phyloP scores from a whole-genome alignment of 1,140 invertebrate species.

The Cardiocondyla obscurior region DNA sequence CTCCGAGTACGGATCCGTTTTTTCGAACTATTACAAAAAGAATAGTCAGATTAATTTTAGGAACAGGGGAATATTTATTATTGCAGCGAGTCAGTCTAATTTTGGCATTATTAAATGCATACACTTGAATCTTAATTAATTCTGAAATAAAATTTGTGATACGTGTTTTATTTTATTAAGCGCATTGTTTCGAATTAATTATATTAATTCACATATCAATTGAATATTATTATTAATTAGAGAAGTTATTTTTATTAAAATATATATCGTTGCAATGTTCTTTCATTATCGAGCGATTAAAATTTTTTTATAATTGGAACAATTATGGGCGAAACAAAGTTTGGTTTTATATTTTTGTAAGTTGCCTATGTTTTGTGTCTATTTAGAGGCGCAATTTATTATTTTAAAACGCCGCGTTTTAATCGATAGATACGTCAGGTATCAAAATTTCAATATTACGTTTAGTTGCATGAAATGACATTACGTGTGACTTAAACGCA shows the following conservation, averaged over 20 bases:
- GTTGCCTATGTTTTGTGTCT: too few species aligned
- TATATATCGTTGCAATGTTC: neutral
- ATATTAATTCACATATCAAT: neutral
- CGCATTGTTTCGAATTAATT: neutral
- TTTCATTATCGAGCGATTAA: neutral
- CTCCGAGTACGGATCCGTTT: constrained; percentile 86
- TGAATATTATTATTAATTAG: neutral
- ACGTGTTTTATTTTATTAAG: neutral
- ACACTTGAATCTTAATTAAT: neutral
- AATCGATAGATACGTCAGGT: neutral
- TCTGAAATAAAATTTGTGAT: neutral
- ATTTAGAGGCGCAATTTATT: too few species aligned
- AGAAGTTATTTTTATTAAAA: neutral
- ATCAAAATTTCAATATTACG: constrained; percentile 29
- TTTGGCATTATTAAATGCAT: neutral
- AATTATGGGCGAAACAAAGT: neutral
- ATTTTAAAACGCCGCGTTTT: neutral
- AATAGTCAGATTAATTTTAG: neutral
- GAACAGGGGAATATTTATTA: neutral
- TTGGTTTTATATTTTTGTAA: neutral
- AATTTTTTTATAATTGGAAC: neutral
- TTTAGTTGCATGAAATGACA: constrained; percentile 22
- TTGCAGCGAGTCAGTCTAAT: neutral
- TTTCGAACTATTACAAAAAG: constrained; percentile 86
- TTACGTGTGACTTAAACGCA: constrained; percentile 45